Evolutionary conservation across 2,797 vertebrate genomes (phyloP).

Genomic region (Etheostoma nigrum): DNA sequence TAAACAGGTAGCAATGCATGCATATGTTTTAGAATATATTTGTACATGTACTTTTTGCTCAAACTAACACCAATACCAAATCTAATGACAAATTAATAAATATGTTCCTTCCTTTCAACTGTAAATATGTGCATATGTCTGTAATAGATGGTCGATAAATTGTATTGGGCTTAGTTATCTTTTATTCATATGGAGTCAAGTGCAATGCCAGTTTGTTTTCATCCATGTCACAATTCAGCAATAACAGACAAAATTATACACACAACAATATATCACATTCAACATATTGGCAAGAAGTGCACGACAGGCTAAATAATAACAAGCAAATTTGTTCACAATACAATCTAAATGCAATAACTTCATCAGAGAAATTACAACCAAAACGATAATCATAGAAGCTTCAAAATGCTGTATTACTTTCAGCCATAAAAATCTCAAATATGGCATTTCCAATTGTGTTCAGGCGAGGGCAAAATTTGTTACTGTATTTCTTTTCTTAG

Average conservation of each 20-base stretch:
- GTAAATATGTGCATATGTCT: background rate
- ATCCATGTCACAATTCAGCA: background rate
- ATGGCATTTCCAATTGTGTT: background rate
- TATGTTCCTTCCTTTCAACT: too few species aligned
- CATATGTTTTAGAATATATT: background rate
- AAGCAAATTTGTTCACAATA: too few species aligned
- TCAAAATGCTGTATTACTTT: background rate
- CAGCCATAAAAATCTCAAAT: too few species aligned
- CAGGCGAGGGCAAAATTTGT: background rate
- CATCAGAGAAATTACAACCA: background rate
- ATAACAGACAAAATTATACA: background rate
- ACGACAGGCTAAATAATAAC: too few species aligned
- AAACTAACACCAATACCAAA: background rate
- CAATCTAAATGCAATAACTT: too few species aligned
- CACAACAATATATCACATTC: background rate
- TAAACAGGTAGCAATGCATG: background rate
- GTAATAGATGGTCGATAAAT: background rate
- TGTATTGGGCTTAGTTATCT: background rate
- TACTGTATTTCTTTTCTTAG: background rate
- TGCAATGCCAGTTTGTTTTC: background rate
- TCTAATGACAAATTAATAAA: background rate
- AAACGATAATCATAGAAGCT: background rate
- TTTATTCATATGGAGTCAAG: slow-evolving; percentile 3
- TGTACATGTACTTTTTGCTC: background rate
- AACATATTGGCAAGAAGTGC: background rate